Conservation (phyloP, 1,140 invertebrate genomes). For the Cotesia typhae region DNA sequence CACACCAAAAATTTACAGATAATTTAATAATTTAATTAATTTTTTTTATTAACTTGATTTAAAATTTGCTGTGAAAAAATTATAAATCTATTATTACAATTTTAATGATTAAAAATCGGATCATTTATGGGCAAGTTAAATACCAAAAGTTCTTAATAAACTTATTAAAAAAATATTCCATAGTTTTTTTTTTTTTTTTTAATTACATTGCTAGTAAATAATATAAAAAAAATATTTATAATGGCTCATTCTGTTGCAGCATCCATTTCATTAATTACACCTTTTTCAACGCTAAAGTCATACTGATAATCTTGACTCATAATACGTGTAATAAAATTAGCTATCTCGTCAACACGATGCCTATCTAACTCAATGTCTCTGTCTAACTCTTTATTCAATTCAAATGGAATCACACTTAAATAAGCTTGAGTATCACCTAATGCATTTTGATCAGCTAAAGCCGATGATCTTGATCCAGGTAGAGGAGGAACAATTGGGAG, state of each 20-base stretch:
- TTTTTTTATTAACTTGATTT: no score
- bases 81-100: no score
- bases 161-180: no score
- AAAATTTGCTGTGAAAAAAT: no score
- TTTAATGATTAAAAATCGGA: no score
- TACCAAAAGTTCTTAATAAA: no score
- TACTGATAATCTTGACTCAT: conserved; percentile 51
- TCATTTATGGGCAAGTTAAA: no score
- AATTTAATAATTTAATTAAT: no score
- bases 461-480: conserved; percentile 3
- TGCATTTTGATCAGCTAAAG: conserved; percentile 38
- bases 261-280: conserved; percentile 60
- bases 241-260: conserved; percentile 38
- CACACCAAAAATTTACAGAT: no score
- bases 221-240: conserved; percentile 12
- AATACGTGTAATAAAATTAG: conserved; percentile 54
- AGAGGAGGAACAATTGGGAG: conserved; percentile 35
- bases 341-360: conserved; percentile 56
- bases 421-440: conserved; percentile 49
- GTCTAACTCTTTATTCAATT: conserved; percentile 52
- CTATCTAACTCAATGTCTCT: conserved; percentile 54
- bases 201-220: background rate
- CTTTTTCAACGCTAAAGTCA: conserved; percentile 57
- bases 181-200: no score
- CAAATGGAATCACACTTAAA: conserved; percentile 58